A percentile compares a stretch with the other conserved stretches of the same genome.
Conservation (phyloP, 2,888 invertebrate species). For the Sclerodermus sp. region DNA sequence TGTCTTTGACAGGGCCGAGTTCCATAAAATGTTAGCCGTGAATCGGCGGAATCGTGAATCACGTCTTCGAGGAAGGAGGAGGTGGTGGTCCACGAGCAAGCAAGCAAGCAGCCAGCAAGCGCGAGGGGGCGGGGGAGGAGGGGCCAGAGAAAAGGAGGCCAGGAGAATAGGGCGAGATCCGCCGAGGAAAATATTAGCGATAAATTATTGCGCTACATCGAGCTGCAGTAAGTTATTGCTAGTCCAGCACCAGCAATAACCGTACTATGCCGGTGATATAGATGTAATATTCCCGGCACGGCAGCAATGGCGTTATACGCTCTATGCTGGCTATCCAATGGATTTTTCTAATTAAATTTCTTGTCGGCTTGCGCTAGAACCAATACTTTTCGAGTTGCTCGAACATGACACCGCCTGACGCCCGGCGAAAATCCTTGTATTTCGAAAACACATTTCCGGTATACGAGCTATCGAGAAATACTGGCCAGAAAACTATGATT, state of each 20-base stretch:
- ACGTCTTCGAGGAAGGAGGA: constrained; percentile 19
- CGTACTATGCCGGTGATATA: constrained; percentile 27
- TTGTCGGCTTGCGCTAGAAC: neutral
- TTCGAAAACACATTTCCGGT: too few species aligned
- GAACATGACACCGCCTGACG: too few species aligned
- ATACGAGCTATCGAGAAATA: too few species aligned
- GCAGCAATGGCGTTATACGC: constrained; percentile 8
- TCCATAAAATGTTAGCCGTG: constrained; percentile 22
- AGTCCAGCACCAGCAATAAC: constrained; percentile 31
- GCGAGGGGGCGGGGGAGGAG: constrained; percentile 4
- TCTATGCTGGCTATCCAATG: constrained; percentile 8
- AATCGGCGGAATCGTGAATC: constrained; percentile 28
- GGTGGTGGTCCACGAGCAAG: neutral
- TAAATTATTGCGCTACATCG: constrained; percentile 37
- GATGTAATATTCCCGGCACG: constrained; percentile 36
- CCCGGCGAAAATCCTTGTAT: too few species aligned
- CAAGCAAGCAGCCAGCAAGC: neutral
- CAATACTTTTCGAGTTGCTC: neutral
- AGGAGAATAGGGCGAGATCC: constrained; percentile 15
- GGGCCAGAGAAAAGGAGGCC: neutral
- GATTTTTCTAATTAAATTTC: constrained; percentile 32
- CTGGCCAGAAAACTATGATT: too few species aligned
- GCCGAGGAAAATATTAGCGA: constrained; percentile 35
- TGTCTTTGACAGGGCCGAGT: constrained; percentile 9
- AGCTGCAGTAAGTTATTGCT: constrained; percentile 33